Base-by-base conservation (phyloP, 2,113 vertebrate species). In the Pangasianodon gigas region DNA sequence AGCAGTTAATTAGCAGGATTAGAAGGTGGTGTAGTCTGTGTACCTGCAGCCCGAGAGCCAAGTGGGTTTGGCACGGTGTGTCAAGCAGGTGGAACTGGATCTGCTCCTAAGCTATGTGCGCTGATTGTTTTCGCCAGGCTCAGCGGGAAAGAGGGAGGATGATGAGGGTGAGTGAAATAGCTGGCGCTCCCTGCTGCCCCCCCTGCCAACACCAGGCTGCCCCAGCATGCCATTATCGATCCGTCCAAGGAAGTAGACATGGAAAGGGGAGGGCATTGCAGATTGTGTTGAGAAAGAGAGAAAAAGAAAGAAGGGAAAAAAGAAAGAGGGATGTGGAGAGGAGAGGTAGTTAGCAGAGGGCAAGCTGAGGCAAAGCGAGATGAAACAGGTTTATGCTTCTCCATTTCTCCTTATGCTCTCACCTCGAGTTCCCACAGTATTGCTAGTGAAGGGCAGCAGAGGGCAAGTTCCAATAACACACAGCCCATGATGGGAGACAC, bases 71-170 rank as follows among this genome's bases (percentile, higher is more conserved):
- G 94, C 95, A 95, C 96, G 96, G 96, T 95, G 92, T 96, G 97
- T 97, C 94, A 94, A 97, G 95, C 96, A 96, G 95, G 95, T 94
- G 95, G 94, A 96, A 97, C 96, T 97, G 96, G 96, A 96, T 96
- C 95, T 96, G 96, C 97, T 97, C 96, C 96, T 95, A 97, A 96
- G 95, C 95, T 89, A 96, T 97, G 97, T 96, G 96, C 96, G 95
- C 96, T 97, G 96, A 97, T 98, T 97, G 96, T 97, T 97, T 97
- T 97, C 94, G 96, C 87, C 37, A 87, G 91, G 94, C 88, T 91
- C 89, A 89, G 85, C 92, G 82, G 91, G 94, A 91, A 69, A 83
- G 93, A 95, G 93, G 93, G 92, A 94, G 93, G 90, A 89, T 89
- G 0, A 29, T 95, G 95, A 96, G 96, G 96, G 95, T 96, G 97